Percentiles rank a stretch among this genome's conserved stretches.
Evolutionary conservation across 2,113 vertebrate species (phyloP).

Genomic region (Rana temporaria): DNA sequence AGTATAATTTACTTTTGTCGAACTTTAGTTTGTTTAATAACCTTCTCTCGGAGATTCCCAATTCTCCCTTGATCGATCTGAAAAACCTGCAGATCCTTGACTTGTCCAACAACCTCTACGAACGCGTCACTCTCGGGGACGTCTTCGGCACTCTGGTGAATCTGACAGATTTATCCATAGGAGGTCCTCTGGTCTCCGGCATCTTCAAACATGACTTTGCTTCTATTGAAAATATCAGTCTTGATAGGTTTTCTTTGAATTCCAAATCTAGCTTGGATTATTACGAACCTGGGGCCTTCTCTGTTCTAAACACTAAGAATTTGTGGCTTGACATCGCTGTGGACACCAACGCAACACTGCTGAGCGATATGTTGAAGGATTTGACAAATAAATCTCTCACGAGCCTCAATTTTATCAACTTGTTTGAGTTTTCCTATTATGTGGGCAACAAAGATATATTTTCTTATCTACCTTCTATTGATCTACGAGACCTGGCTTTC

Average conservation of each 20-base stretch:
- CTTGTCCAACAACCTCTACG: slow-evolving; percentile 84
- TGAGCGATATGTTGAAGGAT: slow-evolving; percentile 74
- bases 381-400: slow-evolving; percentile 70
- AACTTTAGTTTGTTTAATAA: slow-evolving; percentile 82
- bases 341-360: slow-evolving; percentile 65
- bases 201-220: slow-evolving; percentile 71
- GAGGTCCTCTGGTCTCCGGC: slow-evolving; percentile 70
- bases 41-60: slow-evolving; percentile 74
- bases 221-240: slow-evolving; percentile 64
- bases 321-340: slow-evolving; percentile 80
- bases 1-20: slow-evolving; percentile 70
- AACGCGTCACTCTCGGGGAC: slow-evolving; percentile 58
- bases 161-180: slow-evolving; percentile 74
- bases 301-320: slow-evolving; percentile 67
- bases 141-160: slow-evolving; percentile 67
- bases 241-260: slow-evolving; percentile 78
- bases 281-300: slow-evolving; percentile 78
- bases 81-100: slow-evolving; percentile 66
- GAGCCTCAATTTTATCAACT: slow-evolving; percentile 77
- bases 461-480: slow-evolving; percentile 65
- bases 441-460: slow-evolving; percentile 70
- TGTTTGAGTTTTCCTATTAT: slow-evolving; percentile 85
- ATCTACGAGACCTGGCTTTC: slow-evolving; percentile 70
- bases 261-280: slow-evolving; percentile 69
- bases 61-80: slow-evolving; percentile 67